These are phyloP conservation scores for Eristalis arbustorum DNA, from an alignment of 2,888 invertebrate genomes.

Conservation along the genomic window DNA sequence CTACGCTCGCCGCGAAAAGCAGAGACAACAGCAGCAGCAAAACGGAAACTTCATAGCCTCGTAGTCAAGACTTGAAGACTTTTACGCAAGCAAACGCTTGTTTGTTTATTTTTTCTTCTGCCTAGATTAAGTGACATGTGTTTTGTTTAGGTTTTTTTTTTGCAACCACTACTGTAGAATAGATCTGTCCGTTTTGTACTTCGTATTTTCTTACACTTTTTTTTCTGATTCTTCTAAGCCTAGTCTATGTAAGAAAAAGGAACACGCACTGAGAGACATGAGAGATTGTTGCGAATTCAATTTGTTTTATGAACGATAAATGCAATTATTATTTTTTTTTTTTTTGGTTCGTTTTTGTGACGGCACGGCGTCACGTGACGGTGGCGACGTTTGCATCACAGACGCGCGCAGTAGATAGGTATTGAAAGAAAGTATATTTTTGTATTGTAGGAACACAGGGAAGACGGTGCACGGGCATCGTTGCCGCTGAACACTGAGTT, in stretches of 20 bases:
- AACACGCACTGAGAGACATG: constrained; percentile 42
- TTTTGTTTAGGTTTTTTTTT: constrained; percentile 6
- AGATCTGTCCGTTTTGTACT: constrained; percentile 15
- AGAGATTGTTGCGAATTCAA: constrained; percentile 21
- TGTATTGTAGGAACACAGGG: neutral
- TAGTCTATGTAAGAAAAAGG: constrained; percentile 11
- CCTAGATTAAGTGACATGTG: constrained; percentile 7
- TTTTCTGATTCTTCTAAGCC: neutral
- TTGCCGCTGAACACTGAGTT: neutral
- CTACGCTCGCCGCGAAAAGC: constrained; percentile 71
- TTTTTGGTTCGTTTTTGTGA: neutral
- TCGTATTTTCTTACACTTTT: constrained; percentile 3
- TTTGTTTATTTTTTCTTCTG: neutral
- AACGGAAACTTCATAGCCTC: constrained; percentile 41
- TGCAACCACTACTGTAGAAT: neutral
- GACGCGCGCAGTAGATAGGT: neutral
- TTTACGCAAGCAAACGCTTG: neutral
- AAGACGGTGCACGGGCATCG: neutral
- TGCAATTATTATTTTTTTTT: neutral
- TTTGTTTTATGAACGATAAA: neutral
- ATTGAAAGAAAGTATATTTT: neutral
- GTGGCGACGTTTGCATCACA: neutral
- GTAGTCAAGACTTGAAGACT: constrained; percentile 27
- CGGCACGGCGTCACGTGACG: neutral
- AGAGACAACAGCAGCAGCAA: constrained; percentile 24